Evolutionary conservation across 2,888 invertebrate genomes (phyloP), one percentile per base, ranked within the genome.

Genomic region (Drosophila leonis): DNA sequence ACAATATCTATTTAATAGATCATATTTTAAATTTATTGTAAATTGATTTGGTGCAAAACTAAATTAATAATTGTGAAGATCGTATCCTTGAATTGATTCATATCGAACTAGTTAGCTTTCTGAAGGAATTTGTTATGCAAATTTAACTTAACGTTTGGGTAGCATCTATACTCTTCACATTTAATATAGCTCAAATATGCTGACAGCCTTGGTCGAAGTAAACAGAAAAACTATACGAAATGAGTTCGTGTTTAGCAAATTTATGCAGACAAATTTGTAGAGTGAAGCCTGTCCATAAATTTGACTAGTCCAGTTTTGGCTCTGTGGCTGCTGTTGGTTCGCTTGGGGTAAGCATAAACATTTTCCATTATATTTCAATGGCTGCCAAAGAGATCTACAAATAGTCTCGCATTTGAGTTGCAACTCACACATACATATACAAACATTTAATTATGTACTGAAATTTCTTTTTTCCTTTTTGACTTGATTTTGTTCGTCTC

Each of bases 391-490:
- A 67, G 66, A 72, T 76, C 68, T 72, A 60, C 76, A 70, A 86
- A 86, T 83, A 80, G 74, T 77, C 70, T 70, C 66, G 56, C 81
- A 75, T 85, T 79, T 65, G 65, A 70, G 61, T 52, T 71, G 66
- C 41, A 59, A 29, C 37, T 37, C 24, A 33, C 59, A 70, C 12
- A 29, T 44, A 70, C 12, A 29, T 44, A 24, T 20, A 37, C 27
- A 31, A 9, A 84, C 82, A 88, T 88, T 80, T 84, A 84, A 84
- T 84, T 88, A 84, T 88, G 71, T 81, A 72, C 60, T 68, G 70
- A 79, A 78, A 81, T 77, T 86, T 81, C 18, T 41, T 69, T 69
- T 79, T 57, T 35, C 24, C 44, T 18, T 39, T 63, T 74, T 57
- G 59, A 18, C 44, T 72, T 65, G 42, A 48, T 46, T 57, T 44